Base-by-base conservation (phyloP, 2,888 invertebrate genomes). In the Apodemia mormo region DNA sequence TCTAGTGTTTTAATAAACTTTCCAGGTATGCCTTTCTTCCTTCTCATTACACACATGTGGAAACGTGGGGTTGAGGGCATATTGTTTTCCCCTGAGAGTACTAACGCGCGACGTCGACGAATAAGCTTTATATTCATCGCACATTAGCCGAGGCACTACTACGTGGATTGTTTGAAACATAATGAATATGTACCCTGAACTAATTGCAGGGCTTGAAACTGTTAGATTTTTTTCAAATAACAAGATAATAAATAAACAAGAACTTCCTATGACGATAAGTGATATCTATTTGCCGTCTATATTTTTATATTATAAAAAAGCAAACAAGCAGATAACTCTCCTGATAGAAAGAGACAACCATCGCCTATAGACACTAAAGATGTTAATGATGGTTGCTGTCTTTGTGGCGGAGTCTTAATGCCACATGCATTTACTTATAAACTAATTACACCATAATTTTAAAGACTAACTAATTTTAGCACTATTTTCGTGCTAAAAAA, bases 51-150 rank as follows among this genome's bases (percentile, higher is more conserved):
- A 75, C 73, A 73, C 76, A 75, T 22, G 22, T 74, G 73, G 67
- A 74, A 70, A 73, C 72, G 75, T 76, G 75, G 75, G 74, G 69
- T 71, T 73, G 73, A 76, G 75, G 70, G 71, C 70, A 72, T 74
- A 76, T 74, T 75, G 81, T 85, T 75, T 76, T 81, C 87, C 85
- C 84, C 77, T 71, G 86, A 84, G 88, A 84, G 76, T 76, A 78
- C 81, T 86, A 86, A 86, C 83, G 80, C 83, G 80, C 82, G 74
- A 73, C 82, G 81, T 80, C 73, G 75, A 73, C 76, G 82, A 84
- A 82, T 82, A 85, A 85, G 84, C 84, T 86, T 84, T 84, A 83
- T 85, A 86, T 87, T 86, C 87, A 84, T 82, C 82, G 73, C 74
- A 82, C 88, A 89, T 90, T 89, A 87, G 82, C 80, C 76, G 78